Percentiles rank a stretch among this genome's conserved stretches.
Evolutionary conservation across 2,113 vertebrate genomes (phyloP).

Genomic region (Cnemophilus loriae): DNA sequence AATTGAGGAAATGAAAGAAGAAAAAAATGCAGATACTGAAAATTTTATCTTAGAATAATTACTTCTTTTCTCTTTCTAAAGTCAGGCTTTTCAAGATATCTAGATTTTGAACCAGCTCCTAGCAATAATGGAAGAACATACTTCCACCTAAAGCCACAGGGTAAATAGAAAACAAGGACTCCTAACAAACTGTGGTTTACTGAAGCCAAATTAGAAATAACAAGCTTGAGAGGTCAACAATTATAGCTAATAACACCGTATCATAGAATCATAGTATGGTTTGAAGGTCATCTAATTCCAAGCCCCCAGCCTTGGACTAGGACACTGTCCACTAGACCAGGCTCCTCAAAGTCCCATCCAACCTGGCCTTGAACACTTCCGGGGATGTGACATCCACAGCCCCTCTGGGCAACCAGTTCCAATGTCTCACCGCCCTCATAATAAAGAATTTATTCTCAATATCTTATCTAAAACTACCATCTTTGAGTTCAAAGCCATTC

Average conservation of each 20-base stretch:
- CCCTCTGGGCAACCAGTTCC: neutral
- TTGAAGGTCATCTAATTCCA: neutral
- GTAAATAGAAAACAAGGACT: neutral
- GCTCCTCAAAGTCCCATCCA: neutral
- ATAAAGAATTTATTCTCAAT: neutral
- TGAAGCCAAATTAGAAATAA: neutral
- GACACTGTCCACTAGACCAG: no score
- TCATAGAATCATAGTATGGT: neutral
- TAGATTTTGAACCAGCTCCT: neutral
- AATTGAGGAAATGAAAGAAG: neutral
- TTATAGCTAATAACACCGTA: neutral
- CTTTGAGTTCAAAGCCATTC: neutral
- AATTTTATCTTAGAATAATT: neutral
- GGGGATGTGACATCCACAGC: neutral
- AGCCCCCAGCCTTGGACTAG: neutral
- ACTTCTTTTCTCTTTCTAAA: neutral
- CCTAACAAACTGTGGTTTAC: neutral
- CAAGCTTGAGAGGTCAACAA: neutral
- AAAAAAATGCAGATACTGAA: neutral
- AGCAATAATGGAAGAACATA: neutral
- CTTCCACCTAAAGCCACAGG: neutral
- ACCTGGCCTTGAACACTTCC: neutral
- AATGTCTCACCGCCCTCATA: neutral
- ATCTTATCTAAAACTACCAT: neutral
- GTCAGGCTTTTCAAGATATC: neutral